Base-by-base conservation (phyloP, 2,797 vertebrate species). In the Danio aesculapii region DNA sequence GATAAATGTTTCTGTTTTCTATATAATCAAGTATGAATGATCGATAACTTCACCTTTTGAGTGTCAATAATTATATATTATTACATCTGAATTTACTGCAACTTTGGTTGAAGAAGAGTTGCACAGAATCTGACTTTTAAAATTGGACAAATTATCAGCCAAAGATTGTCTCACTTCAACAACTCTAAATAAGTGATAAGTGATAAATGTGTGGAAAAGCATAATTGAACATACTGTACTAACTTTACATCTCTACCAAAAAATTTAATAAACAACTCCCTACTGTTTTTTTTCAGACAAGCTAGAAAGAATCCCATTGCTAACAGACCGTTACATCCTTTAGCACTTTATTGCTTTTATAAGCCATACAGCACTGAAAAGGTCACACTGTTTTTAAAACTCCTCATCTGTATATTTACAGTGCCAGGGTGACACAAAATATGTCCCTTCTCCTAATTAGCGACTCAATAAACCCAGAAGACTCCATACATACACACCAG, bases 371-470 rank as follows among this genome's bases (percentile, higher is more conserved):
- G 61, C 53, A 66, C 1, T 66, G 58, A 75, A 57, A 66, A 75
- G 71, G 21, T 49, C 63, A 58, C 63, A 80, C 57, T 53, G 66
- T 30, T 66, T 80, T 69, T 68, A 86, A 44, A 86, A 83, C 12
- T 73, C 72, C 53, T 81, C 79, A 71, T 83, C 74, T 66, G 55
- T 66, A 61, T 69, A 63, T 74, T 69, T 41, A 53, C 57, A 16
- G 74, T 77, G 73, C 82, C 83, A 83, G 59, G 30, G 41, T 66
- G 81, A 81, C 71, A 77, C 62, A 69, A n/a, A 67, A 84, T 80
- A 81, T 30, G 19, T 81, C 81, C 75, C 73, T 59, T 82, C 63
- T 76, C 71, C 77, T 82, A 82, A 83, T 67, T 67, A 76, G 30
- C 0, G 17, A 46, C 75, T 70, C 68, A 70, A 70, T 73, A 77